Percentiles rank a stretch among this genome's conserved stretches.
phyloP scores from a whole-genome alignment of 2,888 invertebrate genomes.

The Cosmia pyralina region DNA sequence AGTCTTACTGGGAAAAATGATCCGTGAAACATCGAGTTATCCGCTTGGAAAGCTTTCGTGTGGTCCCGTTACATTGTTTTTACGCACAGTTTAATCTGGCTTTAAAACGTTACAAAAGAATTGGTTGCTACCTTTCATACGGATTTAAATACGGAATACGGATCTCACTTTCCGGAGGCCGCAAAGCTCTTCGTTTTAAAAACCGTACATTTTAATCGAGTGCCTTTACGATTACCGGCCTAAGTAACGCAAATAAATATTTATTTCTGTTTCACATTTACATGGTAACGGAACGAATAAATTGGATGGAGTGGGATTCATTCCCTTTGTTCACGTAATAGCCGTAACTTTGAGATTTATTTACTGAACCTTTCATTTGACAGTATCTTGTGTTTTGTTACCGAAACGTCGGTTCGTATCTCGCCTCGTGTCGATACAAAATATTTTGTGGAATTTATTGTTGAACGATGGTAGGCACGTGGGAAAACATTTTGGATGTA shows the following conservation, averaged over 20 bases:
- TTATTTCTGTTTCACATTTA: slow-evolving; percentile 63
- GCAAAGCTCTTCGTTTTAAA: slow-evolving; percentile 50
- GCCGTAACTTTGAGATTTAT: slow-evolving; percentile 65
- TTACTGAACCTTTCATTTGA: slow-evolving; percentile 62
- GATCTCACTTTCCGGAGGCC: slow-evolving; percentile 47
- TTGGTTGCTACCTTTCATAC: slow-evolving; percentile 55
- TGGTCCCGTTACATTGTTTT: slow-evolving; percentile 62
- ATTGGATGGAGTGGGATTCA: slow-evolving; percentile 62
- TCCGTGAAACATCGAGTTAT: slow-evolving; percentile 58
- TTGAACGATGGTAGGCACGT: not conserved
- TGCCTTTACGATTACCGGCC: slow-evolving; percentile 57
- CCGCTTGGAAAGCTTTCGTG: slow-evolving; percentile 40
- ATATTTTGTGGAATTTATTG: slow-evolving; percentile 42
- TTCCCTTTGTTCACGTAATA: slow-evolving; percentile 68
- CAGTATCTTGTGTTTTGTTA: slow-evolving; percentile 59
- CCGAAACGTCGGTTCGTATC: slow-evolving; percentile 25
- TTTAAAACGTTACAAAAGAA: slow-evolving; percentile 62
- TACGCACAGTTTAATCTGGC: slow-evolving; percentile 65
- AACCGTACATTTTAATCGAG: slow-evolving; percentile 65
- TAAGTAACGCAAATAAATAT: slow-evolving; percentile 69
- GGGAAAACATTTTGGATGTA: not conserved
- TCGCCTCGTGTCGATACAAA: slow-evolving; percentile 21
- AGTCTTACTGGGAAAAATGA: slow-evolving; percentile 53
- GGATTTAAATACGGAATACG: slow-evolving; percentile 54
- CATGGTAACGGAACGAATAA: slow-evolving; percentile 58